Evolutionary conservation across 2,888 invertebrate species (phyloP).

Genomic region (Cyaniris semiargus): DNA sequence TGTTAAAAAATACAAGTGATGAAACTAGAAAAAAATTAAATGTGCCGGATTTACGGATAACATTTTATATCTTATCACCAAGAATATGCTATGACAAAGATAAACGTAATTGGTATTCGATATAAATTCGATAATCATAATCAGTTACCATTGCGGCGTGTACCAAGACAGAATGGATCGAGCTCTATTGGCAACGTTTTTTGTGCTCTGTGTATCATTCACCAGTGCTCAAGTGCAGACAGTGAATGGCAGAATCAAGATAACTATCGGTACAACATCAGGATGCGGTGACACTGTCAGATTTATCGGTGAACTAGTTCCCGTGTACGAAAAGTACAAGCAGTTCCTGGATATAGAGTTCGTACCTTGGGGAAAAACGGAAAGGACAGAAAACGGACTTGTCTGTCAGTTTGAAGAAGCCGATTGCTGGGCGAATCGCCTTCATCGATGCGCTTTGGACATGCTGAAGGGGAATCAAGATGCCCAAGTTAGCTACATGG

Average conservation of each 20-base stretch:
- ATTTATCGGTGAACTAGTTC: constrained; percentile 56
- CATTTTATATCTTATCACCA: background rate
- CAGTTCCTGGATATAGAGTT: constrained; percentile 64
- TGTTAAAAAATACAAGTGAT: background rate
- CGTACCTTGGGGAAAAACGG: constrained; percentile 69
- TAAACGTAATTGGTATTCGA: background rate
- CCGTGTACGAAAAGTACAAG: constrained; percentile 55
- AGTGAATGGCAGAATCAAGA: constrained; percentile 61
- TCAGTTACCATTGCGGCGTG: background rate
- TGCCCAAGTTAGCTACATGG: constrained; percentile 62
- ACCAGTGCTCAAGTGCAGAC: constrained; percentile 44
- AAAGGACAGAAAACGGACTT: constrained; percentile 48
- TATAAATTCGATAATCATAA: background rate
- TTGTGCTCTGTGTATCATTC: background rate
- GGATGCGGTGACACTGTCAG: constrained; percentile 60
- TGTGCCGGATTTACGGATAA: background rate
- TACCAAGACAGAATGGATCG: constrained; percentile 1
- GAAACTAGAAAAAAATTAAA: background rate
- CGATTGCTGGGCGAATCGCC: constrained; percentile 70
- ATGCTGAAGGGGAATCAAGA: constrained; percentile 54
- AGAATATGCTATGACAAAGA: background rate
- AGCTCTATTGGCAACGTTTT: background rate
- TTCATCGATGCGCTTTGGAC: constrained; percentile 64
- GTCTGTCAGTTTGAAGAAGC: constrained; percentile 56
- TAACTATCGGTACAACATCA: constrained; percentile 60